Evolutionary conservation across 2,797 vertebrate genomes (phyloP).

Genomic region (Holocentrus rufus): DNA sequence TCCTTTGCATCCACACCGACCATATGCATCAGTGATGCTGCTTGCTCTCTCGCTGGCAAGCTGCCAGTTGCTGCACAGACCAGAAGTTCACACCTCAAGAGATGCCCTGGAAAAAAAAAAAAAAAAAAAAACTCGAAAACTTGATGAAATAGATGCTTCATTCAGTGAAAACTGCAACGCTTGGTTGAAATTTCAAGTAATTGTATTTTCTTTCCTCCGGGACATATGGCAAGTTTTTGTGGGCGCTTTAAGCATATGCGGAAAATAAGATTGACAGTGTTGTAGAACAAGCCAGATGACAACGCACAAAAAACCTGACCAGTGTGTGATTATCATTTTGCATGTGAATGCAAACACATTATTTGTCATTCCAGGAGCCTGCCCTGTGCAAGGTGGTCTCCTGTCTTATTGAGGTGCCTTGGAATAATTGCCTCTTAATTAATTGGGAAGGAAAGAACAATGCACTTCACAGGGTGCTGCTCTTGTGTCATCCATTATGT

Average conservation of each 20-base stretch:
- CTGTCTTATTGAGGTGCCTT: slow-evolving; percentile 59
- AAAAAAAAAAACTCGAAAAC: background rate
- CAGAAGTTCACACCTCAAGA: slow-evolving; percentile 19
- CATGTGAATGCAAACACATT: slow-evolving; percentile 2
- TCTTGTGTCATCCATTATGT: slow-evolving; percentile 75
- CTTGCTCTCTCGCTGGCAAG: slow-evolving; percentile 5
- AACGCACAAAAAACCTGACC: background rate
- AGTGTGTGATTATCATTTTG: background rate
- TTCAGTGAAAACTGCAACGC: background rate
- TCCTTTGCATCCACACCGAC: slow-evolving; percentile 34
- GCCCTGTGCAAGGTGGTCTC: slow-evolving; percentile 49
- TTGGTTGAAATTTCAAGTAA: background rate
- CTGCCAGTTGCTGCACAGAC: slow-evolving; percentile 23
- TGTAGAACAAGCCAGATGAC: background rate
- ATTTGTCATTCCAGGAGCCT: slow-evolving; percentile 48
- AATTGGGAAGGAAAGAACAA: slow-evolving; percentile 73
- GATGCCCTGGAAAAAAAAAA: background rate
- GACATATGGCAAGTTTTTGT: background rate
- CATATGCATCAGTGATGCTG: slow-evolving; percentile 31
- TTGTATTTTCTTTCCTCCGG: background rate
- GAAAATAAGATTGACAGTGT: slow-evolving; percentile 5
- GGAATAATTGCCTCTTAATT: slow-evolving; percentile 77
- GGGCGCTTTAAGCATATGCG: background rate
- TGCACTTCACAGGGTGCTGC: slow-evolving; percentile 59
- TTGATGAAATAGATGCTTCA: background rate